Percentiles rank a stretch among this genome's conserved stretches.
phyloP scores from a whole-genome alignment of 1,140 invertebrate genomes.

The Apis dorsata region DNA sequence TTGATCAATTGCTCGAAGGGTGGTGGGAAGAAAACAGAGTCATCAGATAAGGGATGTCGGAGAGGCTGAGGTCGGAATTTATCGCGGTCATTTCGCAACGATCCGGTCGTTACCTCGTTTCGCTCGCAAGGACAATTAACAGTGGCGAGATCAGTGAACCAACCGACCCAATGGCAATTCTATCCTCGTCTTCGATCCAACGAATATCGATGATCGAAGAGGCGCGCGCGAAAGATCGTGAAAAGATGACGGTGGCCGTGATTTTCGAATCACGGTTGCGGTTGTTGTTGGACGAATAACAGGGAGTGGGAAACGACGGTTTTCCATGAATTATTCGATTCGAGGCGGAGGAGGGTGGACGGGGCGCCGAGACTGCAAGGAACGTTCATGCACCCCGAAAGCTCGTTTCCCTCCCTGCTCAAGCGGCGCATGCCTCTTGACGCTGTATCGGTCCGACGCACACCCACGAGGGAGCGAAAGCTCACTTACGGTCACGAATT shows the following conservation, averaged over 20 bases:
- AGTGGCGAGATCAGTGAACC: slow-evolving; percentile 37
- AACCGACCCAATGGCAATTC: no score
- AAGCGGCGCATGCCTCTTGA: slow-evolving; percentile 57
- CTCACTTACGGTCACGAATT: slow-evolving; percentile 49
- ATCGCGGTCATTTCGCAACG: slow-evolving; percentile 39
- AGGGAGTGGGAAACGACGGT: neutral
- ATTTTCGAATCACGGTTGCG: neutral
- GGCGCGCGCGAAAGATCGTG: neutral
- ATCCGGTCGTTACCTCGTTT: slow-evolving; percentile 47
- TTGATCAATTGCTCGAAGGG: no score
- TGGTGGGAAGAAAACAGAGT: slow-evolving; percentile 25
- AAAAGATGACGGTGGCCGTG: no score
- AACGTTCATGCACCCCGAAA: slow-evolving; percentile 59
- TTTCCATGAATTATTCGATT: slow-evolving; percentile 17
- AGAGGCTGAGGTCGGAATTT: slow-evolving; percentile 10
- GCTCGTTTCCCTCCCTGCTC: slow-evolving; percentile 37
- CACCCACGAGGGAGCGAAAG: slow-evolving; percentile 49
- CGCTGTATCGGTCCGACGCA: slow-evolving; percentile 64
- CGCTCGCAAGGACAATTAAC: slow-evolving; percentile 51
- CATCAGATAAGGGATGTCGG: slow-evolving; percentile 28
- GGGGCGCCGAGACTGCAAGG: slow-evolving; percentile 25
- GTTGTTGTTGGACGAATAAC: neutral
- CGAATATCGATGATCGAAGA: no score
- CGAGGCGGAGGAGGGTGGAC: neutral
- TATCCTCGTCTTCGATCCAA: neutral